Percentiles rank a stretch among this genome's conserved stretches.
phyloP scores from a whole-genome alignment of 1,140 invertebrate species.

The Lanistes nyassanus region DNA sequence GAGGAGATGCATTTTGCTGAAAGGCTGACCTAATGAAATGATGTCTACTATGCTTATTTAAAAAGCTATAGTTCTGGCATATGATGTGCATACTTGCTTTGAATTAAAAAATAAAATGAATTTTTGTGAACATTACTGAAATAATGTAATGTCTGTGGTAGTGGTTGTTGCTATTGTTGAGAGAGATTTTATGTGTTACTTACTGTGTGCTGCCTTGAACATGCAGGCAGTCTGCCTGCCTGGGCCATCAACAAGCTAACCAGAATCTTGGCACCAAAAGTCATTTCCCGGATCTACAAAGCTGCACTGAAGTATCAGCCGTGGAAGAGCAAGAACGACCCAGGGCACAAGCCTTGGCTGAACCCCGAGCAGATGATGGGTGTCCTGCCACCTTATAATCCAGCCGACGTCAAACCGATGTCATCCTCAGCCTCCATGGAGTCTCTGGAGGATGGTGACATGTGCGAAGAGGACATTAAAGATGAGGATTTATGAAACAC shows the following conservation, averaged over 20 bases:
- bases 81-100: too few relatives aligned
- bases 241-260: constrained; percentile 92
- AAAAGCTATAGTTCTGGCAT: too few relatives aligned
- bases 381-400: constrained; percentile 46
- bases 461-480: constrained; percentile 51
- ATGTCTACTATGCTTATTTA: too few relatives aligned
- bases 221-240: constrained; percentile 77
- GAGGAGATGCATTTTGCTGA: too few relatives aligned
- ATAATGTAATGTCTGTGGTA: neutral
- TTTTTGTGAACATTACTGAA: neutral
- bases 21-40: too few relatives aligned
- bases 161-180: neutral
- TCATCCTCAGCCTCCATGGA: constrained; percentile 39
- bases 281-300: constrained; percentile 83
- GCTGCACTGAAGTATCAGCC: constrained; percentile 79
- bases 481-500: constrained; percentile 37
- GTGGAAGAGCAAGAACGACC: constrained; percentile 84
- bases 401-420: constrained; percentile 43
- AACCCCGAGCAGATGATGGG: constrained; percentile 81
- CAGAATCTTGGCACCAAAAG: constrained; percentile 85
- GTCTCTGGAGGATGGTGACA: constrained; percentile 41
- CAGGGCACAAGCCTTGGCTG: constrained; percentile 85
- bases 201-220: neutral
- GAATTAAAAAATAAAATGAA: constrained; percentile 6
- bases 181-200: neutral